Evolutionary conservation across 2,113 vertebrate species (phyloP).

Genomic region (Macroglossus sobrinus): DNA sequence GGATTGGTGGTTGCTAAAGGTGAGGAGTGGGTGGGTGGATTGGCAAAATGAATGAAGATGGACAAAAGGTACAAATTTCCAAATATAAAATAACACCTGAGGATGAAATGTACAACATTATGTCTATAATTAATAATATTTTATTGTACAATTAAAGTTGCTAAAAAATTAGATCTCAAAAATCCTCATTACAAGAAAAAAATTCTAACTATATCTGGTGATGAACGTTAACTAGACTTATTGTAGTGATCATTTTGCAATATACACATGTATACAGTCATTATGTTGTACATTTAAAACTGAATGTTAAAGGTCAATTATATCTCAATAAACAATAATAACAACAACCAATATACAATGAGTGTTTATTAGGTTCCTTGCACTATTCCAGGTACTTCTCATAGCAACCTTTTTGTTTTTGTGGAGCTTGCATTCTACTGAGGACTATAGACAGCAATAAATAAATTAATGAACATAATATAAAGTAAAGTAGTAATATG

Average conservation of each 20-base stretch:
- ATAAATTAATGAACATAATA: neutral
- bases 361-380: neutral
- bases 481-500: neutral
- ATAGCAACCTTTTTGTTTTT: neutral
- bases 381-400: neutral
- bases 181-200: neutral
- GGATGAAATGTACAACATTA: neutral
- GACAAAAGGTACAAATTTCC: neutral
- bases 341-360: neutral
- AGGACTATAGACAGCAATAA: neutral
- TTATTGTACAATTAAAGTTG: neutral
- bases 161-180: neutral
- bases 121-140: neutral
- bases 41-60: neutral
- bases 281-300: neutral
- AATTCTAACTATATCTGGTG: neutral
- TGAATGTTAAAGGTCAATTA: neutral
- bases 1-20: neutral
- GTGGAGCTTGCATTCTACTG: neutral
- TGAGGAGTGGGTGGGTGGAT: fast-evolving
- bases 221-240: neutral
- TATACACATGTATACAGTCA: neutral
- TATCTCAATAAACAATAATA: neutral
- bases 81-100: neutral
- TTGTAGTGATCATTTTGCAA: neutral